Evolutionary conservation across 2,113 vertebrate species (phyloP).

Genomic region (Columba livia): DNA sequence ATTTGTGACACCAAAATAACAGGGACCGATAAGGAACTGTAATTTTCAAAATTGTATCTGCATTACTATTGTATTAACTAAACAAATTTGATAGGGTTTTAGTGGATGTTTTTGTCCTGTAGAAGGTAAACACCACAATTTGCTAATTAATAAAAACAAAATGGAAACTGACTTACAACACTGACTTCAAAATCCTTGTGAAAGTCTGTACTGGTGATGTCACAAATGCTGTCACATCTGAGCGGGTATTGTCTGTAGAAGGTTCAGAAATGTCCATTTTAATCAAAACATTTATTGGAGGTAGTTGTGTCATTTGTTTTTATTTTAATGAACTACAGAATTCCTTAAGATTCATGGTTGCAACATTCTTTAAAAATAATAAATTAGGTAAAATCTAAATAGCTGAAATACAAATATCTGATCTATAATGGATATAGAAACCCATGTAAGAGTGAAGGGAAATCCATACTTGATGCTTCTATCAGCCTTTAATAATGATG

Average conservation of each 20-base stretch:
- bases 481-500: background rate
- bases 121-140: slow-evolving; percentile 18
- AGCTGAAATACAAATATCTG: background rate
- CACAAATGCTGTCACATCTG: slow-evolving; percentile 63
- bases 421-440: background rate
- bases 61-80: background rate
- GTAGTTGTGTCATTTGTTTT: background rate
- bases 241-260: slow-evolving; percentile 44
- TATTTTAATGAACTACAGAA: background rate
- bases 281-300: slow-evolving; percentile 38
- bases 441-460: background rate
- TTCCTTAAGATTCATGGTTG: background rate
- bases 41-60: slow-evolving; percentile 15
- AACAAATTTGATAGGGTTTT: background rate
- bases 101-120: background rate
- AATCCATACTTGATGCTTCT: background rate
- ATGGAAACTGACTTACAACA: slow-evolving; percentile 41
- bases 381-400: background rate
- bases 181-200: slow-evolving; percentile 56
- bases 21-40: background rate
- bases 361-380: background rate
- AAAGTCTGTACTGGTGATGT: slow-evolving; percentile 61
- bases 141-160: slow-evolving; percentile 35
- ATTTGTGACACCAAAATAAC: slow-evolving; percentile 59
- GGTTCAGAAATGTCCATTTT: slow-evolving; percentile 58